Percentiles rank a stretch among this genome's conserved stretches.
phyloP scores from a whole-genome alignment of 1,140 invertebrate species.

The Cepaea nemoralis region DNA sequence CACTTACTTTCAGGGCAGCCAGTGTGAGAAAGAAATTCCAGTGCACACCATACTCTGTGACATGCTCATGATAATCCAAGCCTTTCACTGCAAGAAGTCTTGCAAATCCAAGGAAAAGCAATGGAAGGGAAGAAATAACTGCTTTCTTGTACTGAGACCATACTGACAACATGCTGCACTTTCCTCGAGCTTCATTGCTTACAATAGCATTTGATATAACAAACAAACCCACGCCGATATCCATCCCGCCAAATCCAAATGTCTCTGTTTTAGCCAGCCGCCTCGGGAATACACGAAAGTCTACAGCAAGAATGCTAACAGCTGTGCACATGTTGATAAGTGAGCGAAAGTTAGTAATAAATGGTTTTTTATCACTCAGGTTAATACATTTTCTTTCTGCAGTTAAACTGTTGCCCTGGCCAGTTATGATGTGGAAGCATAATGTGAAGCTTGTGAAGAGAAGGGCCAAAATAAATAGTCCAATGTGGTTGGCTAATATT shows the following conservation, averaged over 20 bases:
- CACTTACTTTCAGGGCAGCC: slow-evolving; percentile 81
- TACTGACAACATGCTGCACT: slow-evolving; percentile 15
- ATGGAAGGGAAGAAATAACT: slow-evolving; percentile 53
- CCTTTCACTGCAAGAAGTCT: slow-evolving; percentile 75
- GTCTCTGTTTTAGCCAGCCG: slow-evolving; percentile 86
- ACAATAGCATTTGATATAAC: slow-evolving; percentile 88
- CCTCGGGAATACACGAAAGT: slow-evolving; percentile 88
- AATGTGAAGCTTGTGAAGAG: slow-evolving; percentile 30
- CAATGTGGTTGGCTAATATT: slow-evolving; percentile 36
- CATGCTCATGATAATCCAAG: slow-evolving; percentile 85
- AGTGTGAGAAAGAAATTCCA: slow-evolving; percentile 98
- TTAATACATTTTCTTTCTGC: background rate
- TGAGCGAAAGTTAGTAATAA: slow-evolving; percentile 74
- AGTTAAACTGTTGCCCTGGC: background rate
- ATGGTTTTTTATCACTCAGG: slow-evolving; percentile 44
- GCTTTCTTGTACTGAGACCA: slow-evolving; percentile 42
- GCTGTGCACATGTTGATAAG: slow-evolving; percentile 81
- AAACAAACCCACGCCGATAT: slow-evolving; percentile 91
- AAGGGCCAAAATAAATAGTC: slow-evolving; percentile 36
- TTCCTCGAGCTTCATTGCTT: slow-evolving; percentile 74
- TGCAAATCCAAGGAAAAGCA: slow-evolving; percentile 78
- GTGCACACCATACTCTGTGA: slow-evolving; percentile 93
- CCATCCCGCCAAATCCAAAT: slow-evolving; percentile 93
- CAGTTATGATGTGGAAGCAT: background rate
- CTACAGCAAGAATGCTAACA: slow-evolving; percentile 90